These are phyloP conservation scores for Dryocosmus kuriphilus DNA, from an alignment of 2,888 invertebrate genomes.

Conservation along the genomic window DNA sequence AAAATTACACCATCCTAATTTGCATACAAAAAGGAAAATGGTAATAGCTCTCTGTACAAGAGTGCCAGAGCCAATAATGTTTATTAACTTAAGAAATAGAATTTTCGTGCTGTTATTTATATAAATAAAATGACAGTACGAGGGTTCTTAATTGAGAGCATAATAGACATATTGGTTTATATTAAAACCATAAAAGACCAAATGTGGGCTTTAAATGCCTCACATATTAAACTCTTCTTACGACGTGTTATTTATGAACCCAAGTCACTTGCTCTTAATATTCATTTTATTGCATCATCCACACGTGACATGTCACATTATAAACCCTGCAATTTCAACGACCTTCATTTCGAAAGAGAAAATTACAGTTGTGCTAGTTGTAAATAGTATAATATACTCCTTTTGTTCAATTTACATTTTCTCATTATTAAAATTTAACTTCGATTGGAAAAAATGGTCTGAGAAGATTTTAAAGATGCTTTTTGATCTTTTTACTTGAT, in stretches of 20 bases:
- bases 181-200: slow-evolving; percentile 10
- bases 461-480: no score
- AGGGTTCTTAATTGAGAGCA: neutral
- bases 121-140: no score
- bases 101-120: no score
- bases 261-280: slow-evolving; percentile 19
- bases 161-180: neutral
- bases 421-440: neutral
- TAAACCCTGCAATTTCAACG: slow-evolving; percentile 12
- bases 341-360: neutral
- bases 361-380: neutral
- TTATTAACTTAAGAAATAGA: no score
- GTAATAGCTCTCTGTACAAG: neutral
- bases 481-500: no score
- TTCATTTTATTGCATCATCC: slow-evolving; percentile 24
- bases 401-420: neutral
- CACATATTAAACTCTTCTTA: neutral
- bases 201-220: slow-evolving; percentile 15
- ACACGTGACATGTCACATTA: slow-evolving; percentile 11
- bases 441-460: neutral
- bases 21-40: neutral
- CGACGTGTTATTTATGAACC: slow-evolving; percentile 7
- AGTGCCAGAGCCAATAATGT: no score
- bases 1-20: neutral
- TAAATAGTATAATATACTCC: neutral